Base-by-base conservation (phyloP, 2,888 invertebrate species). In the Drosophila nr. fundita region DNA sequence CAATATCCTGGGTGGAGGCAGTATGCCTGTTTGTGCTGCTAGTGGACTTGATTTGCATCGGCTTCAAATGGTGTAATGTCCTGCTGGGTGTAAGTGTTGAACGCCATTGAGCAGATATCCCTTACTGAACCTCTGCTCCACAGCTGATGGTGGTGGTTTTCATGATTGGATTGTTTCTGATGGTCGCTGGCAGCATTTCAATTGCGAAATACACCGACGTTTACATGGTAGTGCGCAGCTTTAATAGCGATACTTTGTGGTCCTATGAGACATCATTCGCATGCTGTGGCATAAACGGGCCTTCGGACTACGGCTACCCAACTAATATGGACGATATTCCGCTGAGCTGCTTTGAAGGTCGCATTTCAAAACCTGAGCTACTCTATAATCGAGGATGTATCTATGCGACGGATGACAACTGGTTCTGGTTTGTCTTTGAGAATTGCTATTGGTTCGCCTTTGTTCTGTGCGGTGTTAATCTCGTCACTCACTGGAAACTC, bases 281-380 rank as follows among this genome's bases (percentile, higher is more conserved):
- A 0, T 82, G 81, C 27, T 82, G 81, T 13, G 81, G 81, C 58
- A 72, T 78, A n/a, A 34, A 68, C 42, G 81, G 81, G 0, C 81
- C 78, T 1, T 0, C 7, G 7, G 70, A 81, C 15, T 82, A 82
- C 18, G 62, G 49, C 15, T 10, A 45, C 1, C 24, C 48, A 0
- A 53, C 32, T 0, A 21, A 21, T 2, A 49, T 52, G 1, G 34
- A 61, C 2, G 29, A 60, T 8, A n/a, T 75, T 3, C 81, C 81
- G 2, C 1, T 11, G 1, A 64, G 75, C 29, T 82, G 81, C 38
- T 81, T 68, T 21, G 0, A 2, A 7, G 55, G 11, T 27, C 21
- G 2, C 5, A 10, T 15, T 2, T 10, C 42, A 1, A 0, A 2
- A 1, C 52, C 42, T 0, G 36, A 59, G 7, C 45, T 54, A 60